Conservation (phyloP, 2,888 invertebrate species). For the Hypsopygia costalis region DNA sequence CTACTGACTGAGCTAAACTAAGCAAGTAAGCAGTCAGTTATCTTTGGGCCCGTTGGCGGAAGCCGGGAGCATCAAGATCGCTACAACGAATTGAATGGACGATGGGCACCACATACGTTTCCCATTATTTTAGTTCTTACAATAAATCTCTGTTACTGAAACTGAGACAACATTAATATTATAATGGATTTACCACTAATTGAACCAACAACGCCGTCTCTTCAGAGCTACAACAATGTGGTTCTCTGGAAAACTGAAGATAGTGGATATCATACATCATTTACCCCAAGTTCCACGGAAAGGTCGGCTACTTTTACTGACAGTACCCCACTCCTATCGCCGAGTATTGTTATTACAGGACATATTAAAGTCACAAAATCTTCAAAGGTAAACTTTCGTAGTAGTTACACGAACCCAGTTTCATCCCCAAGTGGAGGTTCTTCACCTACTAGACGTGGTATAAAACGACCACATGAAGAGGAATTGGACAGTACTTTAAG, state of each 20-base stretch:
- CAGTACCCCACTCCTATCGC: constrained; percentile 36
- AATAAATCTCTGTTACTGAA: too few species aligned
- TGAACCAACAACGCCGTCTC: constrained; percentile 45
- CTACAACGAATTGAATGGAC: too few species aligned
- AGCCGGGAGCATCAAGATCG: too few species aligned
- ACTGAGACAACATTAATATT: not conserved
- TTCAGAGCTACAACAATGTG: constrained; percentile 38
- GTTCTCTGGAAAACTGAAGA: constrained; percentile 57
- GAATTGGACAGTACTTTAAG: constrained; percentile 34
- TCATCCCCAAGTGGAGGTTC: constrained; percentile 14
- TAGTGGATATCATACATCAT: constrained; percentile 69
- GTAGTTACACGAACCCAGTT: constrained; percentile 24
- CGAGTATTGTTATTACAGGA: constrained; percentile 36
- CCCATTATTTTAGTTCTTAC: too few species aligned
- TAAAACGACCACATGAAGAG: constrained; percentile 53
- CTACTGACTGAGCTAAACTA: too few species aligned
- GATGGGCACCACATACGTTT: too few species aligned
- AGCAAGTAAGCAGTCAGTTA: too few species aligned
- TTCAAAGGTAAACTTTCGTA: constrained; percentile 33
- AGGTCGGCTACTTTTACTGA: constrained; percentile 50
- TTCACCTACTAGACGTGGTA: constrained; percentile 46
- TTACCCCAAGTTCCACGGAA: constrained; percentile 60
- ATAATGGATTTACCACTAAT: constrained; percentile 57
- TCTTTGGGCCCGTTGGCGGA: too few species aligned
- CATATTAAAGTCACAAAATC: constrained; percentile 43